Conservation (phyloP, 2,888 invertebrate genomes). For the Temnothorax unifasciatus region DNA sequence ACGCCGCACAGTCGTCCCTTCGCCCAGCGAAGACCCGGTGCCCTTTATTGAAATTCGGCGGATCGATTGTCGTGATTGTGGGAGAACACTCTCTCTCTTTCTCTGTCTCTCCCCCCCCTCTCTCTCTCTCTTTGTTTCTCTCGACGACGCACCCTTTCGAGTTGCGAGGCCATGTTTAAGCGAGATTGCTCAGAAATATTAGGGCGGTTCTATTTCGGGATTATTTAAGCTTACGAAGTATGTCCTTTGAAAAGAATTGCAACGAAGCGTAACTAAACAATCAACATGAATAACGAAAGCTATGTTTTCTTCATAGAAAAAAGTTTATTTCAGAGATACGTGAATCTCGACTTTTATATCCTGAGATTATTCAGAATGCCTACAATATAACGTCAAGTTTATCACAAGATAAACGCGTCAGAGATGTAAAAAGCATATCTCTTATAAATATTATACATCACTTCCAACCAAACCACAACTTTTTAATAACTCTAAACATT, state of each 20-base stretch:
- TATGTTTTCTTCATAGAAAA: not conserved
- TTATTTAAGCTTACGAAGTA: not conserved
- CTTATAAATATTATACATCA: not conserved
- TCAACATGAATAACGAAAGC: not conserved
- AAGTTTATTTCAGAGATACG: not conserved
- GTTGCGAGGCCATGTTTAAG: conserved; percentile 16
- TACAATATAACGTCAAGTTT: not conserved
- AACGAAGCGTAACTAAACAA: not conserved
- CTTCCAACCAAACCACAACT: not conserved
- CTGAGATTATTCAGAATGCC: not conserved
- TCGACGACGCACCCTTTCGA: conserved; percentile 52
- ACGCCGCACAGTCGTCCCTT: conserved; percentile 61
- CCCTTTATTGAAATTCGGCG: conserved; percentile 54
- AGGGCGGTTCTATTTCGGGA: not conserved
- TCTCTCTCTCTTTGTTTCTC: conserved; percentile 14
- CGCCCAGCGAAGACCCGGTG: conserved; percentile 59
- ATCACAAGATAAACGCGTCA: not conserved
- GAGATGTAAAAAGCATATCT: not conserved
- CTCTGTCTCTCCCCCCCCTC: conserved; percentile 36
- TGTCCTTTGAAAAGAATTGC: not conserved
- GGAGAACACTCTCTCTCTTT: conserved; percentile 12
- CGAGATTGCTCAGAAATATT: conserved; percentile 23
- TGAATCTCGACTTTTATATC: not conserved
- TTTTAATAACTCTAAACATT: not conserved
- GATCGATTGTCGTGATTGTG: conserved; percentile 56